These are phyloP conservation scores for Plebejus melissa DNA, from an alignment of 2,888 invertebrate genomes.

Conservation along the genomic window DNA sequence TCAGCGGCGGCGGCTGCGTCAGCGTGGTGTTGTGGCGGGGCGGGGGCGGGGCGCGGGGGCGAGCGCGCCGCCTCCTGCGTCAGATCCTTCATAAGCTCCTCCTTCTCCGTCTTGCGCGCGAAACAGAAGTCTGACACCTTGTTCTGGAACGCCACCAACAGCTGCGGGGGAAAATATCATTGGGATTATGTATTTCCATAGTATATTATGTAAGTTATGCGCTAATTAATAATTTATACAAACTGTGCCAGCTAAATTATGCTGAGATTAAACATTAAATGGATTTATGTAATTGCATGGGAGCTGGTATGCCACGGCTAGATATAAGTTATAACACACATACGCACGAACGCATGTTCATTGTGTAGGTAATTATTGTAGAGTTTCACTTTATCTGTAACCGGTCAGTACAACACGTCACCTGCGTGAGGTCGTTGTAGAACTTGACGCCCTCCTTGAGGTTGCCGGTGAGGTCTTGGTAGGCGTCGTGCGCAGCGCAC, in stretches of 20 bases:
- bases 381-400: background rate
- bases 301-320: no score
- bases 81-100: slow-evolving; percentile 96
- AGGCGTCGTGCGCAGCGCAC: slow-evolving; percentile 95
- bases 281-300: no score
- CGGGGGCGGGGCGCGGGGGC: slow-evolving; percentile 67
- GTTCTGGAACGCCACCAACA: slow-evolving; percentile 96
- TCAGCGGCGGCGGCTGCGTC: slow-evolving; percentile 37
- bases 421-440: slow-evolving; percentile 94
- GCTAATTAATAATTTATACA: no score
- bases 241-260: background rate
- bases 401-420: slow-evolving; percentile 41
- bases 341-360: no score
- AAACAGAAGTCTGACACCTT: slow-evolving; percentile 99
- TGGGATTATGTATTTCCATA: background rate
- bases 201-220: background rate
- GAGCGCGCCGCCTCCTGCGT: slow-evolving; percentile 88
- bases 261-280: no score
- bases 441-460: slow-evolving; percentile 98
- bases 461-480: slow-evolving; percentile 93
- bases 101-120: slow-evolving; percentile 99
- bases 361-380: no score
- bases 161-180: slow-evolving; percentile 63
- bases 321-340: no score
- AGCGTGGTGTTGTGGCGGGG: slow-evolving; percentile 47